These are phyloP conservation scores for Mylabris sibirica DNA, from an alignment of 2,888 invertebrate species.

Conservation along the genomic window DNA sequence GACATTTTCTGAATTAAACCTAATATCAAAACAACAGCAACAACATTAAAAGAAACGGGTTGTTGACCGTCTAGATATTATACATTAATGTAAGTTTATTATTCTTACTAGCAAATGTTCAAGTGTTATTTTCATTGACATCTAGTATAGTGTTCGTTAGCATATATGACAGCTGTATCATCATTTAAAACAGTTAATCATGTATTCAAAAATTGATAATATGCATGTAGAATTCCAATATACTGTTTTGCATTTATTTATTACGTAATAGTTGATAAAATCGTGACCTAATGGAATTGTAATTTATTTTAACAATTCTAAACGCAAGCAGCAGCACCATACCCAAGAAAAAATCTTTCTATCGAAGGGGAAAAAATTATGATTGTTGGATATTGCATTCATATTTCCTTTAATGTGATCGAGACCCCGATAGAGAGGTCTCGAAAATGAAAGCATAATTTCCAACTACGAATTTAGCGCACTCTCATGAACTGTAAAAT, in stretches of 20 bases:
- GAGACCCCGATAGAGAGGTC: not conserved
- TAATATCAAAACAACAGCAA: not conserved
- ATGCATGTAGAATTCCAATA: not conserved
- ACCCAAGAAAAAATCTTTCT: too few species aligned
- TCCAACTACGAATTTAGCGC: not conserved
- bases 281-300: not conserved
- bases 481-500: not conserved
- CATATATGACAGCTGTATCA: not conserved
- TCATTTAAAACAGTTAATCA: not conserved
- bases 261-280: not conserved
- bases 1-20: not conserved
- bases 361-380: not conserved
- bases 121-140: conserved; percentile 6
- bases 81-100: not conserved
- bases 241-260: not conserved
- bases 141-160: not conserved
- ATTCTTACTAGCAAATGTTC: conserved; percentile 6
- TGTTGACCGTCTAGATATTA: conserved; percentile 1
- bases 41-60: not conserved
- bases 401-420: not conserved
- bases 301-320: not conserved
- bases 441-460: not conserved
- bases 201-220: not conserved
- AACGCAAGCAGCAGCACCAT: not conserved
- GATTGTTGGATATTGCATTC: not conserved